Evolutionary conservation across 1,140 invertebrate genomes (phyloP).

Genomic region (Drosophila nigromelanica): DNA sequence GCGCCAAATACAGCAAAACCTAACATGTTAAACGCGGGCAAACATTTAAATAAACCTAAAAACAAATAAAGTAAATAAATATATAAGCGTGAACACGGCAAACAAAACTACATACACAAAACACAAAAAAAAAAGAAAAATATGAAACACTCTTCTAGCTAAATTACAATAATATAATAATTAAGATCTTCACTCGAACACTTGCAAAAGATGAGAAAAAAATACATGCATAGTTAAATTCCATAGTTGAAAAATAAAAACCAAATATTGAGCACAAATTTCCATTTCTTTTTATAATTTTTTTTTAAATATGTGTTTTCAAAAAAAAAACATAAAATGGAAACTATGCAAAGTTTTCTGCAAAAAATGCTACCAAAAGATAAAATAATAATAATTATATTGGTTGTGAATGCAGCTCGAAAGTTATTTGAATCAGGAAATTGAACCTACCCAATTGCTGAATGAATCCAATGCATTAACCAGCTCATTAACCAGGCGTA

Average conservation of each 20-base stretch:
- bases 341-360: constrained; percentile 22
- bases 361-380: constrained; percentile 42
- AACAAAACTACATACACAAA: constrained; percentile 40
- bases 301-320: constrained; percentile 44
- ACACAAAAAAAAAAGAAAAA: constrained; percentile 47
- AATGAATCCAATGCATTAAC: constrained; percentile 50
- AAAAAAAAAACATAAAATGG: constrained; percentile 26
- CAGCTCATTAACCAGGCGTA: constrained; percentile 40
- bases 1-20: constrained; percentile 46
- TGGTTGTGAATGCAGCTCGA: constrained; percentile 78
- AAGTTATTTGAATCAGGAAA: constrained; percentile 71
- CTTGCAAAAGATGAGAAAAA: constrained; percentile 31
- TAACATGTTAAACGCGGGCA: constrained; percentile 47
- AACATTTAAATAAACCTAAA: constrained; percentile 59
- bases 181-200: constrained; percentile 73
- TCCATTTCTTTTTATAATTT: constrained; percentile 44
- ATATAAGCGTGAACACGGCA: constrained; percentile 42
- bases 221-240: constrained; percentile 39
- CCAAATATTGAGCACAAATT: constrained; percentile 53
- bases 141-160: constrained; percentile 62
- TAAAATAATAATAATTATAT: constrained; percentile 72
- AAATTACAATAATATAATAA: constrained; percentile 76
- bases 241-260: constrained; percentile 58
- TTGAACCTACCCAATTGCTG: constrained; percentile 64
- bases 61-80: constrained; percentile 42